Conservation (phyloP, 2,888 invertebrate species). For the Thymelicus lineola region DNA sequence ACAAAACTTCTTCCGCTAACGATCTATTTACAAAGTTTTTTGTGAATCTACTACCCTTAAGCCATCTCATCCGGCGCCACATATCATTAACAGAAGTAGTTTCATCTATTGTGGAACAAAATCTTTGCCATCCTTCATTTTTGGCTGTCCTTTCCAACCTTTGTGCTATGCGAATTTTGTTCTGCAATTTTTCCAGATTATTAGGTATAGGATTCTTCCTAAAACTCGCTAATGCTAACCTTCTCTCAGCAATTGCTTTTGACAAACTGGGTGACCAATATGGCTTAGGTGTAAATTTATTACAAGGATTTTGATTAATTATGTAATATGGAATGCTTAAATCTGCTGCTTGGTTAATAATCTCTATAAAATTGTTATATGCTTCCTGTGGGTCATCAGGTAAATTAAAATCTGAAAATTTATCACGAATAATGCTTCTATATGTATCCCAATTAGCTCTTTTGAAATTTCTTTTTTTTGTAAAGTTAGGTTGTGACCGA, state of each 20-base stretch:
- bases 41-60: constrained; percentile 5
- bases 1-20: background rate
- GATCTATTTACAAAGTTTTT: background rate
- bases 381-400: constrained; percentile 39
- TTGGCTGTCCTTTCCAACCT: background rate
- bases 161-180: constrained; percentile 8
- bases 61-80: constrained; percentile 24
- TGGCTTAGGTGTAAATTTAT: constrained; percentile 35
- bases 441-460: constrained; percentile 40
- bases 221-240: constrained; percentile 43
- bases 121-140: constrained; percentile 4
- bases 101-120: constrained; percentile 15
- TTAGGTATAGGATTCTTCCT: constrained; percentile 44
- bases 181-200: constrained; percentile 37
- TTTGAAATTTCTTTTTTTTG: background rate
- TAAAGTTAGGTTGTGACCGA: background rate
- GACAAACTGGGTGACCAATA: constrained; percentile 47
- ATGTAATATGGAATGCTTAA: background rate
- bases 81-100: constrained; percentile 3
- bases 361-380: constrained; percentile 38
- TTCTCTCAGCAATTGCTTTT: constrained; percentile 43
- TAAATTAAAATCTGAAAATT: constrained; percentile 6
- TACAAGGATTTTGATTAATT: no score
- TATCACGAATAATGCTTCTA: constrained; percentile 10
- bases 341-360: constrained; percentile 11